Conservation (phyloP, 2,797 vertebrate species). For the Lithobates sylvaticus region DNA sequence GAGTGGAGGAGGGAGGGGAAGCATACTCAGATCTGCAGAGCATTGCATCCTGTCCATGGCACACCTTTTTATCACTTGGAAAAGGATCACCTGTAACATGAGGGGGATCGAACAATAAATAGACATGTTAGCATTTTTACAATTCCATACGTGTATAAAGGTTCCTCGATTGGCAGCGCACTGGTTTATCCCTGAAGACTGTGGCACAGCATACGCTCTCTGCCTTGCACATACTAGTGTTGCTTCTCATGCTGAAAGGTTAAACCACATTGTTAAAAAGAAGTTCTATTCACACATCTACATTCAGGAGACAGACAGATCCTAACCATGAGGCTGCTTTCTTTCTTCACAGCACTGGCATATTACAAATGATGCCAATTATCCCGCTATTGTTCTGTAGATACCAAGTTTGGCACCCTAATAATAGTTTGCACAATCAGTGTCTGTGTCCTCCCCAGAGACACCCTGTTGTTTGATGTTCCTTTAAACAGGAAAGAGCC, state of each 20-base stretch:
- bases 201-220: too few species aligned
- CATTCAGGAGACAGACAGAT: conserved; percentile 19
- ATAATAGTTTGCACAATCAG: conserved; percentile 47
- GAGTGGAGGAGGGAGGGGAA: background rate
- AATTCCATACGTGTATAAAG: too few species aligned
- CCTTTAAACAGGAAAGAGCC: conserved; percentile 56
- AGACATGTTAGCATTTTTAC: too few species aligned
- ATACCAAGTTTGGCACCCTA: conserved; percentile 53
- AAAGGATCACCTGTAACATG: too few species aligned
- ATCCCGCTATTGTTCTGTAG: conserved; percentile 56
- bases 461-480: conserved; percentile 48
- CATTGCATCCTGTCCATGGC: background rate
- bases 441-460: conserved; percentile 19
- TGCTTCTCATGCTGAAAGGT: background rate
- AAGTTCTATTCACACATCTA: conserved; percentile 28
- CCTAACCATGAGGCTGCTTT: conserved; percentile 20
- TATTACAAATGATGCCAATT: conserved; percentile 56
- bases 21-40: background rate
- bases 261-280: conserved; percentile 17
- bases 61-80: too few species aligned
- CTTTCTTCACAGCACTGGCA: conserved; percentile 37
- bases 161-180: too few species aligned
- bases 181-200: too few species aligned
- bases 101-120: too few species aligned
- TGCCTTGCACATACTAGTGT: background rate